phyloP scores from a whole-genome alignment of 2,797 vertebrate genomes.

The Oophaga sylvatica region DNA sequence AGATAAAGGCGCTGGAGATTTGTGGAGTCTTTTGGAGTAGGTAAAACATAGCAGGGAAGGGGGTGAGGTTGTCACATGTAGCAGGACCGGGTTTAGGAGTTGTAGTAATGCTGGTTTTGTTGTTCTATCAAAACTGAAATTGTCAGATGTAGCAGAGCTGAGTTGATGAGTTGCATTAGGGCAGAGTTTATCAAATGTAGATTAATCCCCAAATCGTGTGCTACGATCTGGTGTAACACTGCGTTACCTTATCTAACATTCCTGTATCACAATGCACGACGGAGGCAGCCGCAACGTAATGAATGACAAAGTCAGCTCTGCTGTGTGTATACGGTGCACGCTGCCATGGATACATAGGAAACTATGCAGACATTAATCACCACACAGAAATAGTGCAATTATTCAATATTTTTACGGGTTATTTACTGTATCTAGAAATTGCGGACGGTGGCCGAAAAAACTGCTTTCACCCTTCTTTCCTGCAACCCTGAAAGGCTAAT shows the following conservation, averaged over 20 bases:
- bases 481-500: neutral
- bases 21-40: neutral
- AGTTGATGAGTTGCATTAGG: neutral
- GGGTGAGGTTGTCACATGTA: neutral
- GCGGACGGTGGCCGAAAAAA: too few relatives aligned
- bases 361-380: neutral
- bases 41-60: neutral
- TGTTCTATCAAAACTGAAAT: neutral
- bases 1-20: too few relatives aligned
- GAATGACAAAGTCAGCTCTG: neutral
- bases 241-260: neutral
- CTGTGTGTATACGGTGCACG: neutral
- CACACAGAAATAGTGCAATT: neutral
- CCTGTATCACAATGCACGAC: neutral
- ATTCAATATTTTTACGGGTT: neutral
- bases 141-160: neutral
- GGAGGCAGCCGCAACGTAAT: neutral
- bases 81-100: neutral
- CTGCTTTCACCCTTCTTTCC: neutral
- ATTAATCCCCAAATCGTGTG: neutral
- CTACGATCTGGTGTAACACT: neutral
- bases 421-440: too few relatives aligned
- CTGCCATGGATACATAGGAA: neutral
- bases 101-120: neutral
- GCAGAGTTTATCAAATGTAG: too few relatives aligned